Base-by-base conservation (phyloP, 2,888 invertebrate species). In the Athetis lepigone region DNA sequence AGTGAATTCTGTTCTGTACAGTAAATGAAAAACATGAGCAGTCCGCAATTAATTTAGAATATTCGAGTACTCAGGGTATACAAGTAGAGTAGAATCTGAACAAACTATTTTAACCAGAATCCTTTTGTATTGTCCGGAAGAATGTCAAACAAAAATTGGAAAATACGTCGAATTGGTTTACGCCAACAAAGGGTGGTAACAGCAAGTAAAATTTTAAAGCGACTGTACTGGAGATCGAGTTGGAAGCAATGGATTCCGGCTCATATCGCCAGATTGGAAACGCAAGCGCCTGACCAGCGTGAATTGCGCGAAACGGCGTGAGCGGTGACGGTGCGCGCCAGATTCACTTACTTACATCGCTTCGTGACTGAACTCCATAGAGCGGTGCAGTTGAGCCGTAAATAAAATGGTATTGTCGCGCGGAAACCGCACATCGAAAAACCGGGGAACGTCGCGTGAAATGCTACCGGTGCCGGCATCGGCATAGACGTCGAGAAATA, bases 381-480 rank as follows among this genome's bases (percentile, higher is more conserved):
- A 84, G 78, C 82, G 82, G 69, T 86, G 85, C 85, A 86, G 85
- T 88, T 88, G 79, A 84, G 79, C 85, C 88, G 89, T 91, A 90
- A 92, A 93, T 93, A 92, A 90, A 91, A 90, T 83, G 85, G 85
- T 86, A 89, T 89, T 90, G 89, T 90, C 86, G 87, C 81, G 86
- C 89, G 91, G 92, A 91, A 92, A 90, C 88, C 88, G 87, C 90
- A 88, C 88, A 90, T 92, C 88, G 87, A 92, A 92, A 92, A 91
- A 91, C 88, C 87, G 88, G 88, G 80, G 87, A 89, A 85, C 85
- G 87, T 92, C 90, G 91, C 92, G 91, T 93, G 92, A 92, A 93
- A 90, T 88, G 90, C 88, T 90, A 88, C 90, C 90, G 90, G 88
- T 87, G 82, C 83, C 79, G 83, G 84, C 82, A 86, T 87, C 70